A percentile compares a stretch with the other conserved stretches of the same genome.
phyloP scores from a whole-genome alignment of 2,113 vertebrate genomes.

The Sylvietta virens region DNA sequence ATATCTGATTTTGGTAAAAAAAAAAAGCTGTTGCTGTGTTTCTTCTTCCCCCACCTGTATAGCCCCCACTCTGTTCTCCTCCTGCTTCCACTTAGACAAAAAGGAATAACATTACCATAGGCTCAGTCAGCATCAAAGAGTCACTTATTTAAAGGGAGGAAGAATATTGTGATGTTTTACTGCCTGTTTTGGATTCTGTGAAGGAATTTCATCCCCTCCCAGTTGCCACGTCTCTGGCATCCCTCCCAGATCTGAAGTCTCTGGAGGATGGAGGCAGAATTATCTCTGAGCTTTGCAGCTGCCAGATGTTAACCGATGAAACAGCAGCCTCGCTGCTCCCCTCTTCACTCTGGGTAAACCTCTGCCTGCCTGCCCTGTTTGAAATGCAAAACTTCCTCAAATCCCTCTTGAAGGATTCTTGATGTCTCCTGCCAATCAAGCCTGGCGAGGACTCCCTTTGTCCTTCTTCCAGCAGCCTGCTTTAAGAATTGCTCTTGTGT shows the following conservation, averaged over 20 bases:
- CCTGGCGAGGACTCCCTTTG: not conserved
- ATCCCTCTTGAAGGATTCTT: not conserved
- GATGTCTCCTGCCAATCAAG: not conserved
- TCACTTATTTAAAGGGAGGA: not conserved
- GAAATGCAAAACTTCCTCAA: slow-evolving; percentile 35
- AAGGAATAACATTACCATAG: not conserved
- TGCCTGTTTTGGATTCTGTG: slow-evolving; percentile 50
- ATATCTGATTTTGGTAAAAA: not conserved
- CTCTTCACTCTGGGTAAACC: not conserved
- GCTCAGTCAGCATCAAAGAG: not conserved
- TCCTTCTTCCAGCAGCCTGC: not conserved
- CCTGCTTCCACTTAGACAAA: not conserved
- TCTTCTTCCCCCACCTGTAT: not conserved
- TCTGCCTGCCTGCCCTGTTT: not conserved
- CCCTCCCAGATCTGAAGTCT: slow-evolving; percentile 33
- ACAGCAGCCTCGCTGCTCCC: not conserved
- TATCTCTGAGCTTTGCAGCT: slow-evolving; percentile 37
- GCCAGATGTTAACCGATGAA: slow-evolving; percentile 38
- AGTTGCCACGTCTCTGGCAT: slow-evolving; percentile 15
- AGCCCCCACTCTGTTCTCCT: not conserved
- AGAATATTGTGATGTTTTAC: not conserved
- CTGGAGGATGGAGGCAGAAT: slow-evolving; percentile 29
- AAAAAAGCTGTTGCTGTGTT: not conserved
- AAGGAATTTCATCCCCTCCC: slow-evolving; percentile 49
- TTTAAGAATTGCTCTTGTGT: not conserved